Evolutionary conservation across 2,888 invertebrate genomes (phyloP).

Genomic region (Dasypogon diadema): DNA sequence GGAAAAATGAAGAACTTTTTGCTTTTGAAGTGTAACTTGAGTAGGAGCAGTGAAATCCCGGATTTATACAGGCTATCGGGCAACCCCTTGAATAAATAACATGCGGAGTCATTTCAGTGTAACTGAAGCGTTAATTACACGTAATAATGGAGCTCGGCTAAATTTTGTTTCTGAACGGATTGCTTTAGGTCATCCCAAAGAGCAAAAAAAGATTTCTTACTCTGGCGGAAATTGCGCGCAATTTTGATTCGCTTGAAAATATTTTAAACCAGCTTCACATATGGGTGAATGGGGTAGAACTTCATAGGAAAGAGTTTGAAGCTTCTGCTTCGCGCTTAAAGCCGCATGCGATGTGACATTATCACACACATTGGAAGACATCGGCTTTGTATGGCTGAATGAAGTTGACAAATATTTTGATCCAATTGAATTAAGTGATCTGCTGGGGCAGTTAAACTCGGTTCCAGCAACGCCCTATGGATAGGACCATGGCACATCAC

Average conservation of each 20-base stretch:
- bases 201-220: no score
- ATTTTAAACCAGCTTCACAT: no score
- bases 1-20: slow-evolving; percentile 37
- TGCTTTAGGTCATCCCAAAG: no score
- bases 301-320: neutral
- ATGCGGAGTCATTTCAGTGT: slow-evolving; percentile 23
- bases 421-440: neutral
- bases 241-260: no score
- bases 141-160: slow-evolving; percentile 31
- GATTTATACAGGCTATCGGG: neutral
- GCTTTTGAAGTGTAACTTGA: slow-evolving; percentile 52
- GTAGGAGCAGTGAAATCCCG: slow-evolving; percentile 1
- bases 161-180: neutral
- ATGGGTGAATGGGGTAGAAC: neutral
- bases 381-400: neutral
- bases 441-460: neutral
- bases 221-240: no score
- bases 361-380: neutral
- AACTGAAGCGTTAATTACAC: slow-evolving; percentile 42
- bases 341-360: neutral
- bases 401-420: neutral
- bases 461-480: no score
- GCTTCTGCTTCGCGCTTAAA: neutral
- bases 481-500: no score
- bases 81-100: slow-evolving; percentile 39